Base-by-base conservation (phyloP, 2,113 vertebrate species). In the Pleuronectes platessa region DNA sequence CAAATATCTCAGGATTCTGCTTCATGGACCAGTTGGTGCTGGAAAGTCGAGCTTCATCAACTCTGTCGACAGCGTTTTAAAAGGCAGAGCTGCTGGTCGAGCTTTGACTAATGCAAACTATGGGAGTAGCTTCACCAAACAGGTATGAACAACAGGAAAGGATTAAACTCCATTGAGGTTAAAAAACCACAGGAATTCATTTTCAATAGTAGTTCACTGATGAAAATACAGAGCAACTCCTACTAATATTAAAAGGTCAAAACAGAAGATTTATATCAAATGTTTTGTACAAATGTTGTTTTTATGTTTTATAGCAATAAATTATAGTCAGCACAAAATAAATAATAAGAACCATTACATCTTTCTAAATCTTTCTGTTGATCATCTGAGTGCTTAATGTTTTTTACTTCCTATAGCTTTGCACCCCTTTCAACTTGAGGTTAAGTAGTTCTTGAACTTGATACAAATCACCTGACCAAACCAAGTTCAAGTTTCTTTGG, bases 21-120 rank as follows among this genome's bases (percentile, higher is more conserved):
- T 89, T 40, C 8, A 78, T 21, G 89, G 86, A 10, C 77, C 24
- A 1, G 5, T 14, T 8, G 76, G 79, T 23, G 55, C 69, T 27
- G 89, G 86, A 1, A 89, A 86, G 49, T 89, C 89, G 68, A 86
- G 83, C 20, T 89, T 91, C 74, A 69, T 91, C 62, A 88, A 88
- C 61, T 76, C 88, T 54, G 86, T 89, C 4, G 67, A 83, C 6
- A 85, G 31, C 5, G n/a, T 49, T 65, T 69, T 83, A 21, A 45
- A 66, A 55, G 54, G 53, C 2, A 58, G 54, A 64, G 0, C 89
- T 2, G 18, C 53, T 7, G 10, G 0, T 20, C 59, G 10, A 31
- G 83, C 45, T 42, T 0, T 2, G 15, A 1, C 42, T 12, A 72
- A 88, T 58, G 17, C 60, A 6, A 3, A 1, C 0, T 0, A 0